Conservation (phyloP, 2,888 invertebrate species). For the Heliconius ismenius region DNA sequence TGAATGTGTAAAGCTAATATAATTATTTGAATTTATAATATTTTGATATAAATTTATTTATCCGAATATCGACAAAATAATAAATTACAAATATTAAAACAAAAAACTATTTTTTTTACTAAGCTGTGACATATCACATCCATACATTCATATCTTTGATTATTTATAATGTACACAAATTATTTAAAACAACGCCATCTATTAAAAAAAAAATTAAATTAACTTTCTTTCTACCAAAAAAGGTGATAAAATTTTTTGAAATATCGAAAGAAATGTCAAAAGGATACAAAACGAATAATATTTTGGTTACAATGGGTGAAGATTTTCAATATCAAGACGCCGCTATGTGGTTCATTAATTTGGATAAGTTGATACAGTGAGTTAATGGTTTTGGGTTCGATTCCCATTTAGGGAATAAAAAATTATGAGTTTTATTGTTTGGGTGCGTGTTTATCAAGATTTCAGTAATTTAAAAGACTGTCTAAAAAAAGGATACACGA, state of each 20-base stretch:
- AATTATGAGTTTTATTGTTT: not conserved
- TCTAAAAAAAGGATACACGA: too few relatives aligned
- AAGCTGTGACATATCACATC: not conserved
- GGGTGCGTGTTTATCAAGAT: too few relatives aligned
- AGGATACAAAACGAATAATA: conserved; percentile 85
- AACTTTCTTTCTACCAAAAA: conserved; percentile 34
- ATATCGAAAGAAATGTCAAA: conserved; percentile 78
- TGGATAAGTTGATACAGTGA: conserved; percentile 93
- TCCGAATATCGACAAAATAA: too few relatives aligned
- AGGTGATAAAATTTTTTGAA: conserved; percentile 83
- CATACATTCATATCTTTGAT: not conserved
- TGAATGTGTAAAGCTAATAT: not conserved
- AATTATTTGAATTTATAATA: too few relatives aligned
- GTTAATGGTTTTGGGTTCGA: conserved; percentile 49
- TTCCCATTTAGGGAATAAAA: not conserved
- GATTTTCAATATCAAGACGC: conserved; percentile 94
- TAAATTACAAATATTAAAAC: not conserved
- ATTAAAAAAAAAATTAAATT: conserved; percentile 18
- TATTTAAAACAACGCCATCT: conserved; percentile 40
- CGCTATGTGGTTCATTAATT: conserved; percentile 89
- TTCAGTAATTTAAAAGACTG: too few relatives aligned
- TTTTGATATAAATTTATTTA: too few relatives aligned
- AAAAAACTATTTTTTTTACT: not conserved
- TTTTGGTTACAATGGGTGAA: conserved; percentile 95
- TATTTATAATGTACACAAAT: not conserved